These are phyloP conservation scores for Ovibos moschatus DNA, from an alignment of 2,113 vertebrate genomes.

Conservation along the genomic window DNA sequence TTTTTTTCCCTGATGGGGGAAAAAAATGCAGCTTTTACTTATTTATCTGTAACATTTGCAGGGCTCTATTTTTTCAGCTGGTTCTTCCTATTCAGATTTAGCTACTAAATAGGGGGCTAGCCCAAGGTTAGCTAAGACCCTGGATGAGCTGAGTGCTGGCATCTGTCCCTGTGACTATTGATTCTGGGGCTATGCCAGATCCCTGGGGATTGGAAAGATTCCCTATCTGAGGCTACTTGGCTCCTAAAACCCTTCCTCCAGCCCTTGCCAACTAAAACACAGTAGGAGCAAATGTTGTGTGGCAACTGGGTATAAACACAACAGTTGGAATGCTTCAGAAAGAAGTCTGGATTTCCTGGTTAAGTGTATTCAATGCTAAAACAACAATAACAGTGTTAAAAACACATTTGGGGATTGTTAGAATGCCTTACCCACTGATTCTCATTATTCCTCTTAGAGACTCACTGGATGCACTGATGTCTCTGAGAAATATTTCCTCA, in stretches of 20 bases:
- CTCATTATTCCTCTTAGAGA: slow-evolving; percentile 55
- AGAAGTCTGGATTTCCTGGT: slow-evolving; percentile 73
- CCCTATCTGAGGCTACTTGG: slow-evolving; percentile 71
- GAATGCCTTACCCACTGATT: slow-evolving; percentile 66
- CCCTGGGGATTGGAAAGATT: slow-evolving; percentile 72
- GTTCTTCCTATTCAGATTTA: slow-evolving; percentile 47
- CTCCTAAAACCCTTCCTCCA: slow-evolving; percentile 66
- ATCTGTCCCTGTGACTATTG: slow-evolving; percentile 65
- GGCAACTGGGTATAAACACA: slow-evolving; percentile 75
- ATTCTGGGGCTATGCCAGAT: slow-evolving; percentile 66
- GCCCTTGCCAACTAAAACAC: slow-evolving; percentile 74
- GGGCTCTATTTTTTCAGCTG: slow-evolving; percentile 74
- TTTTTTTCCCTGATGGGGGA: slow-evolving; percentile 29
- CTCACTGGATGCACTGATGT: slow-evolving; percentile 32
- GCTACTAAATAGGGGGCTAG: slow-evolving; percentile 35
- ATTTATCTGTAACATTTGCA: slow-evolving; percentile 58
- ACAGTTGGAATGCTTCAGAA: slow-evolving; percentile 72
- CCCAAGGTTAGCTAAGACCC: slow-evolving; percentile 63
- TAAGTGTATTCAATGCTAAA: slow-evolving; percentile 77
- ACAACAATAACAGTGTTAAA: slow-evolving; percentile 76
- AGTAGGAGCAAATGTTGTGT: slow-evolving; percentile 73
- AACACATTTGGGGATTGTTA: slow-evolving; percentile 75
- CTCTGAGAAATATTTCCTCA: slow-evolving; percentile 33
- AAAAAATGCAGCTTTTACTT: slow-evolving; percentile 62
- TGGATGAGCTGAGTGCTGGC: slow-evolving; percentile 61